phyloP scores from a whole-genome alignment of 2,113 vertebrate species.

The Nesoenas mayeri region DNA sequence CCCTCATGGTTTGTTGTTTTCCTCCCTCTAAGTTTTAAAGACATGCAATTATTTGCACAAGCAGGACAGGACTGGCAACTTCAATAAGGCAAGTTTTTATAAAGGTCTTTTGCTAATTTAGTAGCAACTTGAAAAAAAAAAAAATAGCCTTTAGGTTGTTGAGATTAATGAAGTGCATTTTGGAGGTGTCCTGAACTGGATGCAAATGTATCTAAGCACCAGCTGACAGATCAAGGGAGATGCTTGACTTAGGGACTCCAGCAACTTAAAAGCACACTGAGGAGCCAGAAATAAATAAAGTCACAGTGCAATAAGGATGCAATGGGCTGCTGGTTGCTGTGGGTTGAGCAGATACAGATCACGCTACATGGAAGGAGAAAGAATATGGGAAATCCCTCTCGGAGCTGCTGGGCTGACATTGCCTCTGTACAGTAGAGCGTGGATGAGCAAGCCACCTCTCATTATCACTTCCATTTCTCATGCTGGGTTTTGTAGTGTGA shows the following conservation, averaged over 20 bases:
- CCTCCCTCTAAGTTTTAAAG: background rate
- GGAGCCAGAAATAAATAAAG: background rate
- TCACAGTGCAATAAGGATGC: background rate
- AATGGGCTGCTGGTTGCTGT: background rate
- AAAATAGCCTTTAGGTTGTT: background rate
- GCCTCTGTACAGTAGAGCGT: constrained; percentile 43
- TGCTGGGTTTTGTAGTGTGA: constrained; percentile 52
- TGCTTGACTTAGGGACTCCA: background rate
- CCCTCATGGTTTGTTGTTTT: background rate
- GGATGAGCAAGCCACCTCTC: constrained; percentile 60
- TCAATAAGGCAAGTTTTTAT: constrained; percentile 29
- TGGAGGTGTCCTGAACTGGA: background rate
- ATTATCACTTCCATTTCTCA: constrained; percentile 69
- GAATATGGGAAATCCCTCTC: background rate
- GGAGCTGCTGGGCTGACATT: constrained; percentile 3
- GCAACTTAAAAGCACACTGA: background rate
- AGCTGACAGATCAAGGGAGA: background rate
- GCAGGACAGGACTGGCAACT: background rate
- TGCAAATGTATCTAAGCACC: constrained; percentile 1
- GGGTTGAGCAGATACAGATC: background rate
- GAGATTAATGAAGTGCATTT: constrained; percentile 16
- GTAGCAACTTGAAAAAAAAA: background rate
- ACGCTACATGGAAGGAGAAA: background rate
- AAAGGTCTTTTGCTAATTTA: constrained; percentile 29
- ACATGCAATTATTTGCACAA: background rate